Conservation (phyloP, 2,797 vertebrate species). For the Neosilurus hyrtlii region DNA sequence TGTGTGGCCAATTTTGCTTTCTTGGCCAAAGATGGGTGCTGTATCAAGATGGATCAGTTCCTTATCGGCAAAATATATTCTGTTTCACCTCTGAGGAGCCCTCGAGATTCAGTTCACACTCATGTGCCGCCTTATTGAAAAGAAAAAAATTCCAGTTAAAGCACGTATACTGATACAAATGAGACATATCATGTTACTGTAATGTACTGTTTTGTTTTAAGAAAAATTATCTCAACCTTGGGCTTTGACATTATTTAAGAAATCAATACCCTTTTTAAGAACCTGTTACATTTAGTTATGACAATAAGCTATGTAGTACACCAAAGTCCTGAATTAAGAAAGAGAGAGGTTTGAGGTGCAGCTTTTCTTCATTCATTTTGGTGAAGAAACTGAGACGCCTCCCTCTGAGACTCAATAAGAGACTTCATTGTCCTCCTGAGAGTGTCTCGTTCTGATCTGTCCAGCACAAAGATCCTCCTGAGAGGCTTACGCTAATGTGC, state of each 20-base stretch:
- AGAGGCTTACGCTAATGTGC: constrained; percentile 28
- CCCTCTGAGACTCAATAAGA: constrained; percentile 33
- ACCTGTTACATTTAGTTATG: not conserved
- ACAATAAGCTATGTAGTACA: not conserved
- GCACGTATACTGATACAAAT: not conserved
- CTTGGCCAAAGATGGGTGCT: too few relatives aligned
- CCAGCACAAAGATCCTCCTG: constrained; percentile 36
- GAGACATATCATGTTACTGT: not conserved
- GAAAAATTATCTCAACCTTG: not conserved
- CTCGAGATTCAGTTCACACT: not conserved
- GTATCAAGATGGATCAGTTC: too few relatives aligned
- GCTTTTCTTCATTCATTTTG: constrained; percentile 15
- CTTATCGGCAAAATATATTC: too few relatives aligned
- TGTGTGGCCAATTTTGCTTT: too few relatives aligned
- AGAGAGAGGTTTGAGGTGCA: not conserved
- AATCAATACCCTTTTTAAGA: not conserved
- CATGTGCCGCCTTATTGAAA: not conserved
- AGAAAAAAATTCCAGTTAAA: not conserved
- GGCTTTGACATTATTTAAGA: not conserved
- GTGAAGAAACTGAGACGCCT: constrained; percentile 32
- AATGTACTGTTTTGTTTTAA: not conserved
- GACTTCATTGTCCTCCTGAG: constrained; percentile 41
- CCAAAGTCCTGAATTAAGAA: not conserved
- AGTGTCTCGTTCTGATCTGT: constrained; percentile 29
- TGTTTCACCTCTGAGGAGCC: too few relatives aligned